These are phyloP conservation scores for Climacteris rufus DNA, from an alignment of 2,113 vertebrate genomes.

Conservation along the genomic window DNA sequence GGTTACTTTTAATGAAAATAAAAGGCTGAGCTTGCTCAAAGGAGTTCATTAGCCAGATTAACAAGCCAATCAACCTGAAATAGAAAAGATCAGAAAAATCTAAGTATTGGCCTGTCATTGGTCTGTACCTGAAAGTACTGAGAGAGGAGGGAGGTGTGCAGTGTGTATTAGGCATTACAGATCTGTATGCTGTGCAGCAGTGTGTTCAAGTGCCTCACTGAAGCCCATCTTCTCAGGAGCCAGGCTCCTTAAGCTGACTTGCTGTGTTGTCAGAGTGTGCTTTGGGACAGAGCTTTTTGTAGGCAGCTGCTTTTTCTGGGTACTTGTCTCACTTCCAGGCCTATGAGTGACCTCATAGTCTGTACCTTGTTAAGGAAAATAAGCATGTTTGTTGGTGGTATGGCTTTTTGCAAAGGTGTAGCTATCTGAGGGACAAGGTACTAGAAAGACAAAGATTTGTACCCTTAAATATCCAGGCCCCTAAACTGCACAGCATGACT, in stretches of 20 bases:
- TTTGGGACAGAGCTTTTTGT: not conserved
- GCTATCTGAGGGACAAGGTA: not conserved
- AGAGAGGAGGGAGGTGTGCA: not conserved
- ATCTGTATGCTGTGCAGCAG: too few species aligned
- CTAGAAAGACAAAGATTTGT: not conserved
- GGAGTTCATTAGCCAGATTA: not conserved
- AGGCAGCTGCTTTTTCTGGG: not conserved
- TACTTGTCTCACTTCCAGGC: not conserved
- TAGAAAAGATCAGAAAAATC: not conserved
- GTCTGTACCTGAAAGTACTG: not conserved
- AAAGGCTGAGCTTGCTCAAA: not conserved
- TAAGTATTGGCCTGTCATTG: not conserved
- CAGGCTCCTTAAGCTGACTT: not conserved
- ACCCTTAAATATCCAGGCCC: not conserved
- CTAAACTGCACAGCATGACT: not conserved
- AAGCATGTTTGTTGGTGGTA: not conserved
- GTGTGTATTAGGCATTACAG: fast-evolving
- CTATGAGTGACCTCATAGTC: not conserved
- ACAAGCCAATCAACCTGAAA: not conserved
- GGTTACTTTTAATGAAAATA: not conserved
- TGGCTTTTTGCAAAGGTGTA: not conserved
- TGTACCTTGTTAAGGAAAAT: not conserved
- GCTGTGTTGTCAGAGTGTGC: not conserved
- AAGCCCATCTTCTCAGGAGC: not conserved
- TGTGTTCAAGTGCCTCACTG: not conserved